Evolutionary conservation across 2,113 vertebrate genomes (phyloP).

Genomic region (Apaloderma vittatum): DNA sequence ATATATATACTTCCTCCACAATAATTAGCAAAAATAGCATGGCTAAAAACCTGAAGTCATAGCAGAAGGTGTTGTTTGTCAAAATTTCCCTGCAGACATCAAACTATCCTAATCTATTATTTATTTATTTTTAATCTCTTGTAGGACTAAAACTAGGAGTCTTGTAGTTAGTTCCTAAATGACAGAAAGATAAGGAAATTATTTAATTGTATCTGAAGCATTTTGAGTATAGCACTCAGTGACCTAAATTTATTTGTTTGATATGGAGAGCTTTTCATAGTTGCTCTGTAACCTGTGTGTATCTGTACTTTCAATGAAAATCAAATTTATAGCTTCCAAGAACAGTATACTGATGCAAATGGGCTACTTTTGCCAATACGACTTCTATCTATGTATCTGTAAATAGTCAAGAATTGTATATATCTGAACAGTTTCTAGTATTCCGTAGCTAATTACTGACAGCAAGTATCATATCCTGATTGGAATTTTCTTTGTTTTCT

Average conservation of each 20-base stretch:
- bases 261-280: not conserved
- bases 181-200: not conserved
- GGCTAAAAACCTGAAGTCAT: not conserved
- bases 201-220: not conserved
- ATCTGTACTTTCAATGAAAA: not conserved
- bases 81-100: not conserved
- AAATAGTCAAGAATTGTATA: not conserved
- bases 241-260: not conserved
- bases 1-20: not conserved
- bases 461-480: not conserved
- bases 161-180: not conserved
- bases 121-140: not conserved
- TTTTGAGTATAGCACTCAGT: not conserved
- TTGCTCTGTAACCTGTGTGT: not conserved
- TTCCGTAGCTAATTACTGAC: not conserved
- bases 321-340: not conserved
- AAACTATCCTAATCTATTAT: not conserved
- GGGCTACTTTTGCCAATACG: not conserved
- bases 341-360: not conserved
- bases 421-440: not conserved
- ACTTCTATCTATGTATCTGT: not conserved
- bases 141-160: not conserved
- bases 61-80: not conserved
- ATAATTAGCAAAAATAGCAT: not conserved
- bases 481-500: not conserved